Evolutionary conservation across 2,113 vertebrate genomes (phyloP).

Genomic region (Psilopsiagon aurifrons): DNA sequence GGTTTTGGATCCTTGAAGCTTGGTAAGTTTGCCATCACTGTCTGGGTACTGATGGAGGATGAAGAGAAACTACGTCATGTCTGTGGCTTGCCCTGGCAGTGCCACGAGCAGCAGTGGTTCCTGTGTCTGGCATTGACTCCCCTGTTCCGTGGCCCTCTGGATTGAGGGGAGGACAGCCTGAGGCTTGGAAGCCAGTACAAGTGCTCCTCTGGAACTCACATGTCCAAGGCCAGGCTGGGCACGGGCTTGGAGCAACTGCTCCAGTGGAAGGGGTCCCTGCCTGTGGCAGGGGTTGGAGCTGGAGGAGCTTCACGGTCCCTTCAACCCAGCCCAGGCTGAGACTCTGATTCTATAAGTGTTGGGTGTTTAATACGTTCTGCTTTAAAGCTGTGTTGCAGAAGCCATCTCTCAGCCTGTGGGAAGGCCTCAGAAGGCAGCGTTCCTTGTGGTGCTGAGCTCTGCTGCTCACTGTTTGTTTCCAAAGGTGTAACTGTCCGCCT

Average conservation of each 20-base stretch:
- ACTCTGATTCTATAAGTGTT: neutral
- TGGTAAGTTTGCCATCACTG: neutral
- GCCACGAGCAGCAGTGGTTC: neutral
- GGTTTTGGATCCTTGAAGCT: neutral
- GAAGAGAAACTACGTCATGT: neutral
- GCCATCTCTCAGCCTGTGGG: neutral
- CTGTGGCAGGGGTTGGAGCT: neutral
- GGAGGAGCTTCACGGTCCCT: neutral
- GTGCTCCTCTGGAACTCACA: accelerated
- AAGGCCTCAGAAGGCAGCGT: neutral
- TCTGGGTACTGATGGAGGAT: neutral
- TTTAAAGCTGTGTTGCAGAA: neutral
- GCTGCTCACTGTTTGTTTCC: accelerated
- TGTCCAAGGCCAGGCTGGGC: neutral
- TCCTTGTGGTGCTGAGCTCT: neutral
- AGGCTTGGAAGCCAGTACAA: neutral
- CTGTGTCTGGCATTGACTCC: neutral
- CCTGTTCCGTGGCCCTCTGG: neutral
- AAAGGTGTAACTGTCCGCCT: neutral
- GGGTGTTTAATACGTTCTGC: neutral
- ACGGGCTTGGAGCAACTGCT: neutral
- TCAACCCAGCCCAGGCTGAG: neutral
- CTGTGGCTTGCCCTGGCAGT: neutral
- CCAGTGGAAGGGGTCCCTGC: neutral
- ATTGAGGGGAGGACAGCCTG: neutral